Evolutionary conservation across 30 jellyfish, hydroid and myxozoan species (phyloP).

Genomic region (Phacellophora camtschatica): DNA sequence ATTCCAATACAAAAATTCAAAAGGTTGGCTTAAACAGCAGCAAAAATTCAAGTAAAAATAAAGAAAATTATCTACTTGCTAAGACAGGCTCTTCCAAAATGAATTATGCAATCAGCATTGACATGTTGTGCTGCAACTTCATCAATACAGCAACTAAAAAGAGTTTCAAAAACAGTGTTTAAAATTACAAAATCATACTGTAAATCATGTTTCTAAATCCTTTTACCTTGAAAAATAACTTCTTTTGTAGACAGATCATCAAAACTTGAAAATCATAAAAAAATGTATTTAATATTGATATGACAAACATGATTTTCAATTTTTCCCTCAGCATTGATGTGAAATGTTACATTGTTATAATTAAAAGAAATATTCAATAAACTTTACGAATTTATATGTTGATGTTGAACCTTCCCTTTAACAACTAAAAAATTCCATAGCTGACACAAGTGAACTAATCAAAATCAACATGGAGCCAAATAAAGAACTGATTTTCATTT

Average conservation of each 20-base stretch:
- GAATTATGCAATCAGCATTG: conserved; percentile 89
- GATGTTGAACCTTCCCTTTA: not conserved
- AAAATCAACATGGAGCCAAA: not conserved
- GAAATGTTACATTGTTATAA: no score
- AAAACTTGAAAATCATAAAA: no score
- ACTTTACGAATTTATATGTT: not conserved
- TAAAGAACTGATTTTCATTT: not conserved
- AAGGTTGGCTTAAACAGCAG: not conserved
- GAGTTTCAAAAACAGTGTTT: no score
- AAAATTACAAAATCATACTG: no score
- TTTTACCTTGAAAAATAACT: no score
- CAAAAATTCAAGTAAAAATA: not conserved
- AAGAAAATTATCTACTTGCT: conserved; percentile 48
- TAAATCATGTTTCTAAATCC: no score
- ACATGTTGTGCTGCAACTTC: conserved; percentile 97
- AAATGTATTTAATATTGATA: no score
- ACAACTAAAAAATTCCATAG: not conserved
- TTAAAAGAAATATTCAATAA: no score
- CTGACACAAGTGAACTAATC: not conserved
- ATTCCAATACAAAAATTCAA: not conserved
- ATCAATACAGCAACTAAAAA: conserved; percentile 95
- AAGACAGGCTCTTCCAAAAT: conserved; percentile 95
- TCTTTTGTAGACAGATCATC: no score
- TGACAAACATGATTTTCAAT: no score
- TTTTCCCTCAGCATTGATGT: no score